phyloP scores from a whole-genome alignment of 2,888 invertebrate genomes.

The Dioctria rufipes region DNA sequence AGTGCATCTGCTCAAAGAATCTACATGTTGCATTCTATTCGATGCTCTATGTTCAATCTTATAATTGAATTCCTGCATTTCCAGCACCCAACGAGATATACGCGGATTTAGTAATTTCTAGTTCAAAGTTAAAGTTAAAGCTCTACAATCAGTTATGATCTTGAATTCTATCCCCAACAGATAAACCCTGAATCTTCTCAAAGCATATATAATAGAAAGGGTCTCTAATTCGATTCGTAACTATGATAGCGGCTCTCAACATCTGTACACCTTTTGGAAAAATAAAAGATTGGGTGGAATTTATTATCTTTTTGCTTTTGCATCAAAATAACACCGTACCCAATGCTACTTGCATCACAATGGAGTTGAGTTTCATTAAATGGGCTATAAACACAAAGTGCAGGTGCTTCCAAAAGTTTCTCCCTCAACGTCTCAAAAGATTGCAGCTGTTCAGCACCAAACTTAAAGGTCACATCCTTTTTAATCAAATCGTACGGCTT shows the following conservation, averaged over 20 bases:
- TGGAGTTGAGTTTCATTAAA: not conserved
- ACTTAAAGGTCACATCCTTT: not conserved
- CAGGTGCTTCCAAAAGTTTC: not conserved
- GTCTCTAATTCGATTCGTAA: too few relatives aligned
- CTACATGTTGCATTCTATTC: not conserved
- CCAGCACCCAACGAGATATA: too few relatives aligned
- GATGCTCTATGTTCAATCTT: not conserved
- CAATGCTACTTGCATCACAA: not conserved
- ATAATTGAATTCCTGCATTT: not conserved
- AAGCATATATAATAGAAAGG: too few relatives aligned
- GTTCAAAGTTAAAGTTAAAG: too few relatives aligned
- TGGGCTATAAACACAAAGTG: not conserved
- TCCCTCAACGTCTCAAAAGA: not conserved
- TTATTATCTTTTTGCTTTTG: not conserved
- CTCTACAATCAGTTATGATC: too few relatives aligned
- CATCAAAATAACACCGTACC: not conserved
- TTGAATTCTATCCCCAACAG: too few relatives aligned
- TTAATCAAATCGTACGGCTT: not conserved
- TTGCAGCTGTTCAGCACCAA: not conserved
- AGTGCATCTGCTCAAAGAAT: not conserved
- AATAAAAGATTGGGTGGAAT: constrained; percentile 7
- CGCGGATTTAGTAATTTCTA: too few relatives aligned
- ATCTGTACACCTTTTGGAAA: not conserved
- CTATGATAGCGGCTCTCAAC: not conserved
- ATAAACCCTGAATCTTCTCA: too few relatives aligned